These are phyloP conservation scores for Aphaenogaster floridana DNA, from an alignment of 1,140 invertebrate species.

Conservation along the genomic window DNA sequence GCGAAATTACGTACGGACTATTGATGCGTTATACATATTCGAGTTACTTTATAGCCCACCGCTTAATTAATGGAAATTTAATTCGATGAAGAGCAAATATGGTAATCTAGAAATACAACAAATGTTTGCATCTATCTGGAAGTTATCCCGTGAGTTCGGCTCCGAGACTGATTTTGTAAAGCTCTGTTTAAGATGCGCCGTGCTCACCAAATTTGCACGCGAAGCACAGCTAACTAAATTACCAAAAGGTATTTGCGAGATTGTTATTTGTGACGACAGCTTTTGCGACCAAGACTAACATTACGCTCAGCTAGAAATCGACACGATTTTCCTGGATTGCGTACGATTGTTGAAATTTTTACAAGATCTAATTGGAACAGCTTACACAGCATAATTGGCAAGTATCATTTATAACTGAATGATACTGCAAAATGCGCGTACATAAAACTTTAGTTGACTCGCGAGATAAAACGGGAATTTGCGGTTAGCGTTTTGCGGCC, in stretches of 20 bases:
- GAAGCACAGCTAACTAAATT: background rate
- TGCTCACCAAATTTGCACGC: background rate
- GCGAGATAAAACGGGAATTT: slow-evolving; percentile 40
- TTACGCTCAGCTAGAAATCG: background rate
- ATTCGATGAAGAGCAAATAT: background rate
- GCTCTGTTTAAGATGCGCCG: background rate
- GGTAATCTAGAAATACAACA: background rate
- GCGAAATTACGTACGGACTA: background rate
- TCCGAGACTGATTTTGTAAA: slow-evolving; percentile 5
- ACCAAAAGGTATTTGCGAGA: background rate
- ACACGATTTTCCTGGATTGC: background rate
- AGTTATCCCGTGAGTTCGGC: background rate
- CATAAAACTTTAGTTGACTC: background rate
- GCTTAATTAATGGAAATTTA: slow-evolving; percentile 16
- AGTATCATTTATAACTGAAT: background rate
- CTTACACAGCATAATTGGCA: background rate
- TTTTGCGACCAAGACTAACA: background rate
- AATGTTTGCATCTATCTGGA: background rate
- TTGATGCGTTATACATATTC: background rate
- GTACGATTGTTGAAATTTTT: background rate
- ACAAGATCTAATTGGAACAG: background rate
- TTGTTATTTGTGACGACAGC: background rate
- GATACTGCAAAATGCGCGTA: background rate
- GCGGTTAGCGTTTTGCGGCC: background rate
- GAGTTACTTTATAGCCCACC: background rate